Percentiles rank a stretch among this genome's conserved stretches.
These are phyloP conservation scores for Electrona antarctica DNA, from an alignment of 2,113 vertebrate species.

Conservation along the genomic window DNA sequence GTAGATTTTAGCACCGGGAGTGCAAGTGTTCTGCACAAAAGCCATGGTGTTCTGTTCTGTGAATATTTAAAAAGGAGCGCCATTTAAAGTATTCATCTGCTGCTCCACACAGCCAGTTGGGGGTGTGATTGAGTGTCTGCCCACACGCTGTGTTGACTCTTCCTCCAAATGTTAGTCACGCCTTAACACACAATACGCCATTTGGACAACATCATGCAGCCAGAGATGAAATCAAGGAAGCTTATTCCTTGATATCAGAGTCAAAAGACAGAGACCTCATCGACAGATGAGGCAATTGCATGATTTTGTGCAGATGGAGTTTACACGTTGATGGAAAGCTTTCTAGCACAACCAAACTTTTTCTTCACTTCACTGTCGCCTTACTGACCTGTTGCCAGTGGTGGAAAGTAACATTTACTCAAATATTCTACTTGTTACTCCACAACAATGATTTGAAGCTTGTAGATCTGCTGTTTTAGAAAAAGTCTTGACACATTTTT, in stretches of 20 bases:
- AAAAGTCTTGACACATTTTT: too few species aligned
- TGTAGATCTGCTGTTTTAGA: too few species aligned
- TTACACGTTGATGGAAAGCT: neutral
- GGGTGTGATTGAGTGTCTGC: neutral
- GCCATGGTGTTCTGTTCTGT: neutral
- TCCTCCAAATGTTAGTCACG: neutral
- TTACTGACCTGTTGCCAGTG: too few species aligned
- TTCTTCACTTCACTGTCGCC: too few species aligned
- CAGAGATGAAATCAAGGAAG: neutral
- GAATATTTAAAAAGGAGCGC: neutral
- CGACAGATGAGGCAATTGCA: neutral
- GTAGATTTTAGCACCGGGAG: neutral
- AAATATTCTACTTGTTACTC: too few species aligned
- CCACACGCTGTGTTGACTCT: constrained; percentile 5
- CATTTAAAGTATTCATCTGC: neutral
- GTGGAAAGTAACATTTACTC: too few species aligned
- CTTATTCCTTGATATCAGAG: neutral
- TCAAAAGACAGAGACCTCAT: neutral
- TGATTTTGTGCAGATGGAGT: neutral
- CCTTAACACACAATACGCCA: neutral
- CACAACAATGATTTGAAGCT: too few species aligned
- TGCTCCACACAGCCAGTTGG: constrained; percentile 3
- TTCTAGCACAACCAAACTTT: too few species aligned
- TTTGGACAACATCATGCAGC: constrained; percentile 14
- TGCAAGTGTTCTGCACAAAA: neutral